Evolutionary conservation across 2,888 invertebrate genomes (phyloP).

Genomic region (Panopea generosa): DNA sequence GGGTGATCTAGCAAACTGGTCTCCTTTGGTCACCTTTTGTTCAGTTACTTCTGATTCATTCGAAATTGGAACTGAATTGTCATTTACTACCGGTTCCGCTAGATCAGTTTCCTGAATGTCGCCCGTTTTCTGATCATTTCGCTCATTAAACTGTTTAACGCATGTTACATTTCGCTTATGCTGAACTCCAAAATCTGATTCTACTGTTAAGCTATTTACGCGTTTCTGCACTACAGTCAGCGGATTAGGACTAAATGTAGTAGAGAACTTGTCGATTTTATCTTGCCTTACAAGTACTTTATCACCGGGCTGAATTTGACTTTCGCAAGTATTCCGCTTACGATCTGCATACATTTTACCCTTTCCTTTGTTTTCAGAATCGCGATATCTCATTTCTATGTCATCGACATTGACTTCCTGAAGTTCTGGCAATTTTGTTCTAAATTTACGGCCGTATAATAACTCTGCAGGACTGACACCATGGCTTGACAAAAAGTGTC

Average conservation of each 20-base stretch:
- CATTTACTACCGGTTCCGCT: too few relatives aligned
- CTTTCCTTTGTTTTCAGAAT: constrained; percentile 31
- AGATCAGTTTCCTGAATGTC: too few relatives aligned
- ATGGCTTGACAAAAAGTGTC: constrained; percentile 27
- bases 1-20: too few relatives aligned
- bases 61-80: too few relatives aligned
- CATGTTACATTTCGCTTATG: constrained; percentile 1
- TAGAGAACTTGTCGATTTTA: constrained; percentile 37
- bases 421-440: constrained; percentile 44
- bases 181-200: neutral
- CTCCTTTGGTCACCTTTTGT: too few relatives aligned
- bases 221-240: neutral
- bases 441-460: constrained; percentile 38
- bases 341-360: constrained; percentile 44
- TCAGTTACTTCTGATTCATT: too few relatives aligned
- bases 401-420: constrained; percentile 1
- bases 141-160: too few relatives aligned
- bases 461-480: constrained; percentile 29
- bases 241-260: constrained; percentile 16
- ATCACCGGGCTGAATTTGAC: constrained; percentile 46
- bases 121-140: too few relatives aligned
- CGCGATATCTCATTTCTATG: constrained; percentile 32
- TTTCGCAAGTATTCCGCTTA: constrained; percentile 29
- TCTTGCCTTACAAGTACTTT: constrained; percentile 32
- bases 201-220: neutral